Evolutionary conservation across 2,888 invertebrate genomes (phyloP).

Genomic region (Polydrusus cervinus): DNA sequence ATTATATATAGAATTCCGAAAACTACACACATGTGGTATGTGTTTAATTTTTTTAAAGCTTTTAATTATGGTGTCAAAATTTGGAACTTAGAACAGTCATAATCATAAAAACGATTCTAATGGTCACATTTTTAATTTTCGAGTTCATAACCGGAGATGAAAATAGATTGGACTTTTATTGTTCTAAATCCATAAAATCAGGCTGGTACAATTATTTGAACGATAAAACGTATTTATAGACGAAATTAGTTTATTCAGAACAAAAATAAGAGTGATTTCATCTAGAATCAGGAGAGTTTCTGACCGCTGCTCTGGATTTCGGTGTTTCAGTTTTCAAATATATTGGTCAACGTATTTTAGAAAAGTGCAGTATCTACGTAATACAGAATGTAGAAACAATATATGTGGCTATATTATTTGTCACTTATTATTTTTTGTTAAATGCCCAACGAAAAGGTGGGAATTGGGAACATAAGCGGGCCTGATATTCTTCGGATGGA

Average conservation of each 20-base stretch:
- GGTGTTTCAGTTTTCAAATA: constrained; percentile 20
- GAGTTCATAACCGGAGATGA: constrained; percentile 34
- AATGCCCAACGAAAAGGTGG: no score
- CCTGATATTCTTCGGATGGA: no score
- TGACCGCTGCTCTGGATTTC: constrained; percentile 34
- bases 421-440: no score
- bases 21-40: constrained; percentile 6
- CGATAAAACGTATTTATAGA: constrained; percentile 50
- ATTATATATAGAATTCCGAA: constrained; percentile 3
- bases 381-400: no score
- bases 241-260: constrained; percentile 34
- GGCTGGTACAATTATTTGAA: constrained; percentile 40
- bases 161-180: constrained; percentile 40
- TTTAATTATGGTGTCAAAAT: constrained; percentile 24
- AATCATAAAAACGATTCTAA: constrained; percentile 30
- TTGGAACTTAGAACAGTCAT: constrained; percentile 21
- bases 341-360: no score
- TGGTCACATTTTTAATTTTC: constrained; percentile 35
- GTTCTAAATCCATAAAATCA: constrained; percentile 42
- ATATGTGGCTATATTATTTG: no score
- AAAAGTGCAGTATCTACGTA: no score
- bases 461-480: no score
- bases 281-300: constrained; percentile 29
- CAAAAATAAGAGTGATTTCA: constrained; percentile 51
- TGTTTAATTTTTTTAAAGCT: background rate